Base-by-base conservation (phyloP, 2,113 vertebrate species). In the Pagrus major region DNA sequence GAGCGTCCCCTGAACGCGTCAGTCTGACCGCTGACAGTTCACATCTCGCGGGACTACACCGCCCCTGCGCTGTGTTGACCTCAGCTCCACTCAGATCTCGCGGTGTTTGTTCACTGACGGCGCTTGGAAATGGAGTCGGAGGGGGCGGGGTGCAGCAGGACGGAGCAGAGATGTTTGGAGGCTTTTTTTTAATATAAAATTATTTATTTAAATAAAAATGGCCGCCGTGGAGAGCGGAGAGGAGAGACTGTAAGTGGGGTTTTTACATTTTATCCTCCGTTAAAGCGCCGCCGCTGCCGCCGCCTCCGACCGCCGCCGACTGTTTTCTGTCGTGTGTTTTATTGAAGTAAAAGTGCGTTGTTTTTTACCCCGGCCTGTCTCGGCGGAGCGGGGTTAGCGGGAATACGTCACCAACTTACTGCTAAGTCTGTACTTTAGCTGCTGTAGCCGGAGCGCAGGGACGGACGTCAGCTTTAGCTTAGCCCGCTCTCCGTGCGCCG, bases 141-240 rank as follows among this genome's bases (percentile, higher is more conserved):
- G 92, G 92, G 93, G 92, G 91, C 92, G 94, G 91, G 92, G 91
- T 90, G 87, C 90, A 88, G 85, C 91, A 83, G 84, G 89, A 90
- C 90, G 87, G 80, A 88, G 89, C 86, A 71, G 93, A 94, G 94
- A 95, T 95, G 94, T 96, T 95, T 93, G 87, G 93, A 87, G 90
- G 89, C 76, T 92, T 92, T 94, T 94, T 94, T 94, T 91, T 83
- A 69, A 93, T 92, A 92, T 93, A 89, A 91, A 94, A 94, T 95
- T 95, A 96, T 96, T 95, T 95, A 96, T 96, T 95, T 96, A 94
- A 96, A 95, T 95, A 95, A 95, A 96, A 95, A 96, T 96, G 95
- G 94, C 95, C 94, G 95, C 95, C 94, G 94, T 94, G 93, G 94
- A 95, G 93, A 94, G 94, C 93, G 94, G 92, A 94, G 94, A 94